Evolutionary conservation across 2,888 invertebrate species (phyloP), one percentile per base, ranked within the genome.

Genomic region (Serrognathus titanus): DNA sequence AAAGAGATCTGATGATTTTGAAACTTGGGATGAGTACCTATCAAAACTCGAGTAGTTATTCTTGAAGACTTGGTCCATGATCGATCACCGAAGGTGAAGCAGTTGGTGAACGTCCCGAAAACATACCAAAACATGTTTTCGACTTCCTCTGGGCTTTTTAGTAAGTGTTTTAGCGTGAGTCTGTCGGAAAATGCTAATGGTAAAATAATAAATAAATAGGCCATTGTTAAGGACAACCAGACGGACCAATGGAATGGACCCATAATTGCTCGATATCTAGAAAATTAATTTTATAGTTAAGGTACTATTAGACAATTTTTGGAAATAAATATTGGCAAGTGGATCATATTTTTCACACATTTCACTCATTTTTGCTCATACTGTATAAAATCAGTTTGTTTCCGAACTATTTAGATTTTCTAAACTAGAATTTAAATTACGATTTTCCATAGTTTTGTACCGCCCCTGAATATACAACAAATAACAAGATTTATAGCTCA

Each of bases 91-190:
- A 88, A 88, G 0, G 87, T 86, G 67, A 92, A 89, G 64, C 88
- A 86, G 69, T 92, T 92, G 0, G 92, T 92, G 69, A 91, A 92
- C 43, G 90, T 91, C 4, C 91, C 90, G 67, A 90, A 92, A 53
- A 92, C 89, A 70, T 90, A 90, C 91, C 91, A 92, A 73, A 91
- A 91, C 90, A 91, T 90, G 66, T 90, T 88, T 75, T 90, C 89
- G 38, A 90, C 79, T 78, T 89, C 87, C 49, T 86, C 85, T 56
- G 87, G 87, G 64, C 86, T 84, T 40, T 85, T 80, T 31, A 90
- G 66, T 35, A 91, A 76, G 69, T 87, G 86, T 7, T 77, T 80
- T 12, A 90, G 71, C 0, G 87, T 84, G 56, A 86, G 82, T 64
- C 87, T 86, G 67, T 89, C 87, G 0, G 88, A 89, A 69, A 87